Base-by-base conservation (phyloP, 2,113 vertebrate species). In the Bos taurus region DNA sequence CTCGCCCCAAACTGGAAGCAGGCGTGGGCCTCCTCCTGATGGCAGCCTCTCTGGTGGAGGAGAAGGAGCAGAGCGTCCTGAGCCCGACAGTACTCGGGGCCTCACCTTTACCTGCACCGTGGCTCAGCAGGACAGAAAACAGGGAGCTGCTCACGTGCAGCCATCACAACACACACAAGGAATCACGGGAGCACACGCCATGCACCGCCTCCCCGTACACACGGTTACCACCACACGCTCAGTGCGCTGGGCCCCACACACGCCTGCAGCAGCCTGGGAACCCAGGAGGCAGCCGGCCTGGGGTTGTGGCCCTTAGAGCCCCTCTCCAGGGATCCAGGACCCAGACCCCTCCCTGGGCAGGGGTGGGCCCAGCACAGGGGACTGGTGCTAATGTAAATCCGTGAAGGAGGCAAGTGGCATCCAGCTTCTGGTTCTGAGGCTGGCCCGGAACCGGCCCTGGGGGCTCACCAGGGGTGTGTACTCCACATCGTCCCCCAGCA, bases 401-500 rank as follows among this genome's bases (percentile, higher is more conserved):
- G 0, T 2, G 21, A 14, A 25, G 14, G 9, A 48, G 21, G 50
- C 1, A 6, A 12, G 6, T 0, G 10, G 26, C 48, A 3, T 2
- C 57, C 71, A 10, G 50, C 30, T 26, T 43, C 71, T 13, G 36
- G 30, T 5, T 25, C 52, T 1, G 23, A 26, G 36, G 48, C 14
- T 6, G 17, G 71, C 36, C 40, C 2, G 0, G 9, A 28, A 2
- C 36, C 10, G 0, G 14, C 21, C n/a, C 48, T 13, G 1, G 36
- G 11, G 2, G 48, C 99, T 99, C 88, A 99, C 99, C 99, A 99
- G 98, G 1, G 99, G 99, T 0, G 98, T 98, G 64, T 99, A 99
- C 96, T 99, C 99, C 1, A 99, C 99, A 23, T 99, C 99, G 64
- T 99, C 99, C 26, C 99, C 99, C 97, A 99, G 99, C 87, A 99